Evolutionary conservation across 2,797 vertebrate genomes (phyloP).

Genomic region (Pangasius krempfi): DNA sequence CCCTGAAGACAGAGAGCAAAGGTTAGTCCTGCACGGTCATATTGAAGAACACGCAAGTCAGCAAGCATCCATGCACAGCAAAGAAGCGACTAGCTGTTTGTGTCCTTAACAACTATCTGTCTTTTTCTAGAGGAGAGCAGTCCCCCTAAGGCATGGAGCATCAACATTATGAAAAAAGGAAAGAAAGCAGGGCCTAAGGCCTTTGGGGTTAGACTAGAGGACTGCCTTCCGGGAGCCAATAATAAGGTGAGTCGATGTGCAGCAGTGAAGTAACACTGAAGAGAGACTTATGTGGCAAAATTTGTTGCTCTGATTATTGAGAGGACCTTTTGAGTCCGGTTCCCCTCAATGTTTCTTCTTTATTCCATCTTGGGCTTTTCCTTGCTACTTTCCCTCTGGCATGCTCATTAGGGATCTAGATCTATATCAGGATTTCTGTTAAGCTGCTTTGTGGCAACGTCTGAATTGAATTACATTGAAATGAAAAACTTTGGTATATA

Average conservation of each 20-base stretch:
- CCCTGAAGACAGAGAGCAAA: conserved; percentile 74
- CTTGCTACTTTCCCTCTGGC: neutral
- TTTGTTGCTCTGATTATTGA: neutral
- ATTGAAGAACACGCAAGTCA: neutral
- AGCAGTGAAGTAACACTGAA: neutral
- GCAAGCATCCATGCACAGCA: neutral
- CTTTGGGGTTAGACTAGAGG: conserved; percentile 91
- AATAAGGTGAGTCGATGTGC: conserved; percentile 80
- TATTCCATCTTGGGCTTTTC: neutral
- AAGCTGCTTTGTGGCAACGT: neutral
- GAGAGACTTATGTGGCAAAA: neutral
- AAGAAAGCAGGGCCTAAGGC: conserved; percentile 84
- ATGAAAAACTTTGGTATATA: neutral
- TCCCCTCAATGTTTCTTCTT: neutral
- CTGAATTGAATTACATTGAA: neutral
- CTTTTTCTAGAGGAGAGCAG: conserved; percentile 78
- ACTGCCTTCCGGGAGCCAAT: conserved; percentile 87
- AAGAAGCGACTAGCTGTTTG: neutral
- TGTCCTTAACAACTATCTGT: conserved; percentile 5
- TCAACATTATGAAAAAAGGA: conserved; percentile 93
- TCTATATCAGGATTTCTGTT: neutral
- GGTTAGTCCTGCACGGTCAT: conserved; percentile 61
- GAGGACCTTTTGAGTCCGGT: neutral
- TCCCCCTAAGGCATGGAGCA: conserved; percentile 86
- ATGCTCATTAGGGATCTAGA: neutral